A percentile compares a stretch with the other conserved stretches of the same genome.
Evolutionary conservation across 1,140 invertebrate genomes (phyloP).

Genomic region (Hyphantria cunea): DNA sequence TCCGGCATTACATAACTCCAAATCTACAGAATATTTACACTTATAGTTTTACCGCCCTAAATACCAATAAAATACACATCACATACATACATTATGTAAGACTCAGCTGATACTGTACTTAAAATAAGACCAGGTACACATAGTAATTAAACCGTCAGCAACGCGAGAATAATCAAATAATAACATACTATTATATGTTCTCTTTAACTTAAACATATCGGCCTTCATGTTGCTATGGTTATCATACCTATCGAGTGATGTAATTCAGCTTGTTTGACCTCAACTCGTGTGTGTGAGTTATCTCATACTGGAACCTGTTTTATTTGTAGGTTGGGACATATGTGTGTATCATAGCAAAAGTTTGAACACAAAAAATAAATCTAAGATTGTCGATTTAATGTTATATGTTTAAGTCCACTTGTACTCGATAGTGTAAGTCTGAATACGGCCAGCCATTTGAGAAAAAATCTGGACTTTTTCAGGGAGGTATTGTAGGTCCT

Average conservation of each 20-base stretch:
- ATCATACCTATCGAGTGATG: constrained; percentile 40
- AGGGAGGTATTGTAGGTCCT: too few species aligned
- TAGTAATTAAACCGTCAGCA: too few species aligned
- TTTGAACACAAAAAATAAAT: background rate
- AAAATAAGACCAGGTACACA: too few species aligned
- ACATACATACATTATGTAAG: too few species aligned
- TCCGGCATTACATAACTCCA: too few species aligned
- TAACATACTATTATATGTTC: background rate
- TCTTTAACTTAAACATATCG: constrained; percentile 8
- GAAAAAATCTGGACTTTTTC: too few species aligned
- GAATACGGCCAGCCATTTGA: too few species aligned
- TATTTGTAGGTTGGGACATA: constrained; percentile 14
- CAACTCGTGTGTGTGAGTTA: constrained; percentile 33
- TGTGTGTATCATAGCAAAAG: constrained; percentile 1
- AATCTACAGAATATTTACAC: too few species aligned
- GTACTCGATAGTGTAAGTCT: too few species aligned
- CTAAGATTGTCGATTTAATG: background rate
- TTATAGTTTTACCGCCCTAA: too few species aligned
- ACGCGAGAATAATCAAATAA: background rate
- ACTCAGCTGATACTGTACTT: too few species aligned
- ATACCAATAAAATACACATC: too few species aligned
- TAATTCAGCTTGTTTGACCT: constrained; percentile 43
- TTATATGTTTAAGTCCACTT: background rate
- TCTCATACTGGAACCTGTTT: constrained; percentile 41
- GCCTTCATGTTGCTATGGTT: constrained; percentile 8